Conservation (phyloP, 1,140 invertebrate genomes). For the Rhynchophorus ferrugineus region DNA sequence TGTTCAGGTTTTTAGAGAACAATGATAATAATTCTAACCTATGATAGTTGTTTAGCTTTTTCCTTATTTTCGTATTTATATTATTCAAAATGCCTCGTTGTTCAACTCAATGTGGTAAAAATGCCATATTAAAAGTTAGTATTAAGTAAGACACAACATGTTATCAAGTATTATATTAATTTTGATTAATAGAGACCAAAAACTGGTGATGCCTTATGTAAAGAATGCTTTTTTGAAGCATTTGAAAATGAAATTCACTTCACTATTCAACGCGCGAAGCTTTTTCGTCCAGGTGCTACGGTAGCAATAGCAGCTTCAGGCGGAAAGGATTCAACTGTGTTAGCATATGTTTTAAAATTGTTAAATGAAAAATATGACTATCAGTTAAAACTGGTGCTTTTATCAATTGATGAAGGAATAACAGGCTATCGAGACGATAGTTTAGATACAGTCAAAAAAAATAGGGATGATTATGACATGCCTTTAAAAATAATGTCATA, state of each 20-base stretch:
- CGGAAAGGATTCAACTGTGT: constrained; percentile 98
- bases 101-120: constrained; percentile 60
- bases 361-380: constrained; percentile 91
- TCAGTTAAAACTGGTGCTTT: constrained; percentile 80
- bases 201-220: constrained; percentile 87
- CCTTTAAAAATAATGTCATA: constrained; percentile 96
- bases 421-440: constrained; percentile 98
- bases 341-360: constrained; percentile 85
- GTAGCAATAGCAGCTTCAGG: constrained; percentile 96
- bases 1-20: too few relatives aligned
- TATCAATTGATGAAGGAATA: constrained; percentile 99
- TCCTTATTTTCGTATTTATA: too few relatives aligned
- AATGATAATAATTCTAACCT: too few relatives aligned
- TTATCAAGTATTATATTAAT: too few relatives aligned
- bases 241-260: constrained; percentile 97
- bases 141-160: too few relatives aligned
- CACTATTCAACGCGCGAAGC: constrained; percentile 76
- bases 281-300: constrained; percentile 80
- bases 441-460: constrained; percentile 92
- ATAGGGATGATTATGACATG: constrained; percentile 87
- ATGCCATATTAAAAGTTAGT: constrained; percentile 62
- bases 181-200: constrained; percentile 85
- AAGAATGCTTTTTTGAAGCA: constrained; percentile 88
- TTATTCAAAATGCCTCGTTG: constrained; percentile 67
- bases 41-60: too few relatives aligned